These are phyloP conservation scores for Fistularia tabacaria DNA, from an alignment of 2,797 vertebrate genomes.

Conservation along the genomic window DNA sequence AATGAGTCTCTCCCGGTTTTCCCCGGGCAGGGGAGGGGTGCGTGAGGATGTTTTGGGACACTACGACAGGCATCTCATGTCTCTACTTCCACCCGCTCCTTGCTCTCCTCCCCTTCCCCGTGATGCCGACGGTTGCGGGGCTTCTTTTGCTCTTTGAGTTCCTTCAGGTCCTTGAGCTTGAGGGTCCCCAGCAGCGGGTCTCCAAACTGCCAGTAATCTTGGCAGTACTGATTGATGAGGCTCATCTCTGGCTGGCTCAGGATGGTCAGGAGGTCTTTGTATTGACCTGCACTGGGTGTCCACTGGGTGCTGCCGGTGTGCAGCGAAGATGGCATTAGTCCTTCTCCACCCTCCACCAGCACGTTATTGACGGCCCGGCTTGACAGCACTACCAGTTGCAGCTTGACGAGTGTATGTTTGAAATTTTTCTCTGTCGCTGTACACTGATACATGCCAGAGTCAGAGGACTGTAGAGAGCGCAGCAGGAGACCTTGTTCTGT, in stretches of 20 bases:
- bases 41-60: constrained; percentile 35
- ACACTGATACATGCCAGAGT: constrained; percentile 91
- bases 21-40: constrained; percentile 23
- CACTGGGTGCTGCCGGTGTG: constrained; percentile 72
- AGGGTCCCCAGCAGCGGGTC: constrained; percentile 80
- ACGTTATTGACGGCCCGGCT: constrained; percentile 83
- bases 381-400: constrained; percentile 88
- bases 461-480: constrained; percentile 82
- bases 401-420: constrained; percentile 88
- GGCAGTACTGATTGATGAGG: constrained; percentile 98
- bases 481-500: constrained; percentile 91
- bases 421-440: constrained; percentile 97
- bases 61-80: constrained; percentile 80
- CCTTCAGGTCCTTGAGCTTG: constrained; percentile 82
- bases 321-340: constrained; percentile 57
- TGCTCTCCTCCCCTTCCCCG: constrained; percentile 71
- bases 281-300: constrained; percentile 76
- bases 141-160: constrained; percentile 94
- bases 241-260: constrained; percentile 95
- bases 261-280: constrained; percentile 94
- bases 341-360: constrained; percentile 65
- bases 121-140: constrained; percentile 94
- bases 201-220: constrained; percentile 92
- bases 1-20: constrained; percentile 69
- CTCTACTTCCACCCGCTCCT: constrained; percentile 70